Evolutionary conservation across 2,888 invertebrate genomes (phyloP).

Genomic region (Barypeithes pellucidus): DNA sequence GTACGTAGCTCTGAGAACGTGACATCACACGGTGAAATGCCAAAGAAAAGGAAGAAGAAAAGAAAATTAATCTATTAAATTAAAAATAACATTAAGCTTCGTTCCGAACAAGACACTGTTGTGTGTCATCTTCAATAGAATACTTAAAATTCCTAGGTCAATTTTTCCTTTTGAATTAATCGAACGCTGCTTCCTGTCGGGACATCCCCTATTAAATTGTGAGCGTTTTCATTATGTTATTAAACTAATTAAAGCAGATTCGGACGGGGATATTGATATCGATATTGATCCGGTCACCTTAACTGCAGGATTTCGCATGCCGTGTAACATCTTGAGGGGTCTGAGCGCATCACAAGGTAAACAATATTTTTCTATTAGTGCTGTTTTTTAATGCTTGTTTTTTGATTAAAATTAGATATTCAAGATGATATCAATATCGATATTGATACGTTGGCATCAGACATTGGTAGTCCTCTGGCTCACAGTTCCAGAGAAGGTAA

Average conservation of each 20-base stretch:
- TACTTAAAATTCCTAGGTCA: no score
- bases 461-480: conserved; percentile 37
- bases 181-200: no score
- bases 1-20: no score
- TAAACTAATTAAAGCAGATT: conserved; percentile 38
- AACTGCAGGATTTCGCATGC: conserved; percentile 39
- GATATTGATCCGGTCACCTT: conserved; percentile 42
- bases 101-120: no score
- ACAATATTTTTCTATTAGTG: conserved; percentile 3
- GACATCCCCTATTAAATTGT: no score
- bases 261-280: conserved; percentile 45
- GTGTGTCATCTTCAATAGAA: no score
- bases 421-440: conserved; percentile 43
- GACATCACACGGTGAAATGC: no score
- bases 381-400: conserved; percentile 18
- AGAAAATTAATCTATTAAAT: no score
- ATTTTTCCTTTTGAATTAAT: no score
- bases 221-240: conserved; percentile 5
- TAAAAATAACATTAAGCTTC: no score
- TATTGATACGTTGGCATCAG: conserved; percentile 40
- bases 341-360: conserved; percentile 35
- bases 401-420: conserved; percentile 34
- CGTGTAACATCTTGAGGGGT: conserved; percentile 36
- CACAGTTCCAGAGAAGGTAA: conserved; percentile 35
- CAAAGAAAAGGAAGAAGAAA: no score